These are phyloP conservation scores for Mylabris phalerata DNA, from an alignment of 1,140 invertebrate species.

Conservation along the genomic window DNA sequence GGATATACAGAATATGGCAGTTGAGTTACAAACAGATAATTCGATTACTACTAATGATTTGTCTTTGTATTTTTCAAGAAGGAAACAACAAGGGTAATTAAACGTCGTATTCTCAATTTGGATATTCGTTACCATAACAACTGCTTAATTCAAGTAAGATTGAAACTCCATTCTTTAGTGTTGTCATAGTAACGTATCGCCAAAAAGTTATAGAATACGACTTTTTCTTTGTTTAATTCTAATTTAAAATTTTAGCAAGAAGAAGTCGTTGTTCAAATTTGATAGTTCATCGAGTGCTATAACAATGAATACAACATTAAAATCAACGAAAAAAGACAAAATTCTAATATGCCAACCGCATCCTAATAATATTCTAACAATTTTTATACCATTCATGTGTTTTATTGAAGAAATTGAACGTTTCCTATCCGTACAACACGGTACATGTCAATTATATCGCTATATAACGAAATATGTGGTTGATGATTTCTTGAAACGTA, in stretches of 20 bases:
- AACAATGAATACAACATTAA: conserved; percentile 58
- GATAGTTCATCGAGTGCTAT: conserved; percentile 71
- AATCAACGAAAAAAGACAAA: conserved; percentile 45
- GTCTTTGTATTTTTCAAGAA: conserved; percentile 58
- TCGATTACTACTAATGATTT: conserved; percentile 56
- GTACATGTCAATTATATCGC: conserved; percentile 59
- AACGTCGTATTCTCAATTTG: not conserved
- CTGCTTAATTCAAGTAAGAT: too few relatives aligned
- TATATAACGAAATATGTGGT: conserved; percentile 72
- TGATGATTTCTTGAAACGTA: conserved; percentile 58
- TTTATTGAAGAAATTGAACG: conserved; percentile 74
- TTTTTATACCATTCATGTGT: conserved; percentile 66
- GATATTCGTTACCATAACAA: too few relatives aligned
- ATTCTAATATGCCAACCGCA: conserved; percentile 63
- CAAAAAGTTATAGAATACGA: not conserved
- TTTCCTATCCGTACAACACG: conserved; percentile 43
- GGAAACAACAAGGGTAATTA: conserved; percentile 53
- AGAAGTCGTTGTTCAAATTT: conserved; percentile 68
- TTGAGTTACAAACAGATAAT: conserved; percentile 52
- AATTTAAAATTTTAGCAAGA: conserved; percentile 43
- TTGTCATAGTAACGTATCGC: too few relatives aligned
- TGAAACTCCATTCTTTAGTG: too few relatives aligned
- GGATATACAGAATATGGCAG: conserved; percentile 65
- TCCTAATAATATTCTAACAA: conserved; percentile 67
- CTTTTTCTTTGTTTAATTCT: not conserved